Conservation (phyloP, 64 coral and sea anemone genomes). For the Cladopsammia gracilis region DNA sequence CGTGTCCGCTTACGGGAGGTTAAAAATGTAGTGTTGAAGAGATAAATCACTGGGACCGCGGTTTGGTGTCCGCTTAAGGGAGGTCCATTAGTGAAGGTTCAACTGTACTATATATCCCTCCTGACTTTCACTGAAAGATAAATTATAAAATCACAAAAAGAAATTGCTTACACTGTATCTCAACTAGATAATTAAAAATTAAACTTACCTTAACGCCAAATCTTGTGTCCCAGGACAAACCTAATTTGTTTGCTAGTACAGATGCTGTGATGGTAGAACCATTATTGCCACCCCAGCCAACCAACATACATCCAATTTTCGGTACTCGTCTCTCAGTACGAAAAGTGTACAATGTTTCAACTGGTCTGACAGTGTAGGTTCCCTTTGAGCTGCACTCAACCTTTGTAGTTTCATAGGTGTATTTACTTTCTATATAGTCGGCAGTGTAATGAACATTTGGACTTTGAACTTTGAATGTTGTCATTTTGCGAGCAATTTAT, state of each 20-base stretch:
- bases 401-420: constrained; percentile 94
- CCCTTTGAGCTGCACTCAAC: constrained; percentile 62
- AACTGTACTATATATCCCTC: too few relatives aligned
- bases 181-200: neutral
- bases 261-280: constrained; percentile 90
- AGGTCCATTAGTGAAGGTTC: too few relatives aligned
- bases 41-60: too few relatives aligned
- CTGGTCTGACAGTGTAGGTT: constrained; percentile 66
- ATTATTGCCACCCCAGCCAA: constrained; percentile 98
- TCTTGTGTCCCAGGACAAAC: constrained; percentile 90
- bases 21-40: too few relatives aligned
- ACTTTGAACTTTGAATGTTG: constrained; percentile 87
- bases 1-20: too few relatives aligned
- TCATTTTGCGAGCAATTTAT: constrained; percentile 62
- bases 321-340: constrained; percentile 85
- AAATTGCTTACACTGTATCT: too few relatives aligned
- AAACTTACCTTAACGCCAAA: constrained; percentile 83
- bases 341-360: constrained; percentile 93
- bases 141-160: too few relatives aligned
- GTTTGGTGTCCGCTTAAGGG: too few relatives aligned
- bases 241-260: constrained; percentile 90
- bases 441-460: constrained; percentile 92
- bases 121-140: too few relatives aligned
- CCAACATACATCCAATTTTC: constrained; percentile 94
- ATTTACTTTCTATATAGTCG: constrained; percentile 90